Conservation (phyloP, 1,140 invertebrate genomes). For the Drosophila busckii region DNA sequence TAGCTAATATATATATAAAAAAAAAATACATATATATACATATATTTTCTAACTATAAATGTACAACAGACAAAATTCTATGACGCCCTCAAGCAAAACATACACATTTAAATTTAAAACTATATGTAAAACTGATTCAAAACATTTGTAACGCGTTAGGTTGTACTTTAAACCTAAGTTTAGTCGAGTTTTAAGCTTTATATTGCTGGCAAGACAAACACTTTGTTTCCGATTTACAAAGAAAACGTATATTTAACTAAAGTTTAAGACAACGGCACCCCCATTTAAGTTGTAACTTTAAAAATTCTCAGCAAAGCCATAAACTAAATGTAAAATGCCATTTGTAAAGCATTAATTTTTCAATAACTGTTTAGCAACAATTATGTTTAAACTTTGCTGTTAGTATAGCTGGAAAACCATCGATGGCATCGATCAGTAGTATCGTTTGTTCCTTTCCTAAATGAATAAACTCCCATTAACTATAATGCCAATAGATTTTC, state of each 20-base stretch:
- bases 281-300: too few species aligned
- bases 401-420: too few species aligned
- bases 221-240: constrained; percentile 10
- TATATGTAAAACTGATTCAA: constrained; percentile 11
- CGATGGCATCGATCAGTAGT: too few species aligned
- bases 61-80: background rate
- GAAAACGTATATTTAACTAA: too few species aligned
- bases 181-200: constrained; percentile 51
- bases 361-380: constrained; percentile 7
- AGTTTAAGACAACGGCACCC: too few species aligned
- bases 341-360: constrained; percentile 27
- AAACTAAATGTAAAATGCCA: constrained; percentile 28
- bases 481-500: too few species aligned
- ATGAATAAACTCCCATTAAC: too few species aligned
- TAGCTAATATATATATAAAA: constrained; percentile 38
- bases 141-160: constrained; percentile 53
- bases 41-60: constrained; percentile 23
- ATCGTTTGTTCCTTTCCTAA: too few species aligned
- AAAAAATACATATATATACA: constrained; percentile 33
- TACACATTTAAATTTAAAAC: background rate
- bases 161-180: constrained; percentile 56
- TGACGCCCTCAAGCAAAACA: background rate
- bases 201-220: constrained; percentile 29
- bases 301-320: too few species aligned
- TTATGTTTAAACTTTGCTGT: constrained; percentile 19